Conservation (phyloP, 2,797 vertebrate species). For the Heliangelus exortis region DNA sequence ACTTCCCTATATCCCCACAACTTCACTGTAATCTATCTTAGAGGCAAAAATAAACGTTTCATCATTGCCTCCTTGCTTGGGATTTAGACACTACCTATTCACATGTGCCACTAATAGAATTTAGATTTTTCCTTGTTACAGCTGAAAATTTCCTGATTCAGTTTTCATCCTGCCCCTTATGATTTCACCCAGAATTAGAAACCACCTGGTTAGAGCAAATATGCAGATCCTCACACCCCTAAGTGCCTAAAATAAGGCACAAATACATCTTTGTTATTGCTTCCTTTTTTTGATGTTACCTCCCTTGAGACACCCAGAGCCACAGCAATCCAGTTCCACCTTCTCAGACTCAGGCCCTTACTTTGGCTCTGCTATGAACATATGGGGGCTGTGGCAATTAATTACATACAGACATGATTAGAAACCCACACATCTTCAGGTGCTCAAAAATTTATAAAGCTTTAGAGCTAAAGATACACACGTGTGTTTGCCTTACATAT, state of each 20-base stretch:
- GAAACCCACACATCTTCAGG: constrained; percentile 30
- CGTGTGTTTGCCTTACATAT: background rate
- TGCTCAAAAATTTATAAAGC: constrained; percentile 74
- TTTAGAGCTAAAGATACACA: constrained; percentile 44
- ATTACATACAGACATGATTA: constrained; percentile 28
- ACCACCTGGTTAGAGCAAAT: background rate
- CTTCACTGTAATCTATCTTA: background rate
- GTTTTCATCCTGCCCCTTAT: background rate
- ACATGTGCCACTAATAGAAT: background rate
- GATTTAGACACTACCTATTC: background rate
- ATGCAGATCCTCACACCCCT: background rate
- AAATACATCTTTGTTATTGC: background rate
- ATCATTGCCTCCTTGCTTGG: background rate
- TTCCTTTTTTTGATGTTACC: background rate
- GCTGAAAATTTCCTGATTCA: background rate
- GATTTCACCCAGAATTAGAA: background rate
- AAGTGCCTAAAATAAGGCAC: background rate
- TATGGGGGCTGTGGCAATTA: background rate
- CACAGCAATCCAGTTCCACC: background rate
- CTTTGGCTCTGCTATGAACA: background rate
- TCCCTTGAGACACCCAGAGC: background rate
- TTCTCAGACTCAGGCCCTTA: background rate
- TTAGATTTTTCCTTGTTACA: background rate
- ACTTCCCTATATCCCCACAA: background rate
- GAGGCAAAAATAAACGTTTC: background rate